phyloP scores from a whole-genome alignment of 1,140 invertebrate species.

The Pachypeltis micranthus region DNA sequence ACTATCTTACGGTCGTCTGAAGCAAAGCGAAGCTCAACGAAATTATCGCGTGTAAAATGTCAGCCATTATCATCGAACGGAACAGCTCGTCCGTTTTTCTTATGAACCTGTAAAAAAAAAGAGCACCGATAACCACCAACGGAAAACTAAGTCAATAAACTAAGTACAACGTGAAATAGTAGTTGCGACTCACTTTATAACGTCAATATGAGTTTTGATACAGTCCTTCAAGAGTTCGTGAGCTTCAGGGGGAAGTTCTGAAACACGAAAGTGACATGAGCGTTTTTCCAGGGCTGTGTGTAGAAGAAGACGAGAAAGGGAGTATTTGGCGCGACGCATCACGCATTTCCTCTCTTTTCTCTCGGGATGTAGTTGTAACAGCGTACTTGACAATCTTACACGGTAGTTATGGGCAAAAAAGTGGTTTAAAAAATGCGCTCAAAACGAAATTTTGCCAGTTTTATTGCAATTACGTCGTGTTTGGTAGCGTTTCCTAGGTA shows the following conservation, averaged over 20 bases:
- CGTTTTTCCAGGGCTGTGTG: background rate
- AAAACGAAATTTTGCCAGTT: too few relatives aligned
- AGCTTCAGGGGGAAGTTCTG: background rate
- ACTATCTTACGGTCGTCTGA: constrained; percentile 7
- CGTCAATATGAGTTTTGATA: constrained; percentile 1
- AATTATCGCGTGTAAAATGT: constrained; percentile 17
- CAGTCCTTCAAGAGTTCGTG: constrained; percentile 10
- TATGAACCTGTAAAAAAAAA: constrained; percentile 9
- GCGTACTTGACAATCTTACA: too few relatives aligned
- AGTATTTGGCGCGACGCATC: too few relatives aligned
- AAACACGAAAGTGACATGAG: background rate
- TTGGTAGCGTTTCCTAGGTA: too few relatives aligned
- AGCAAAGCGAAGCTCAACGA: constrained; percentile 16
- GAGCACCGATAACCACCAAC: too few relatives aligned
- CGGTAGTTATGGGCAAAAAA: too few relatives aligned
- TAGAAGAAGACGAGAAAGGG: too few relatives aligned
- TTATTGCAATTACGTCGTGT: too few relatives aligned
- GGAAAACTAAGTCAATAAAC: background rate
- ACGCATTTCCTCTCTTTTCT: too few relatives aligned
- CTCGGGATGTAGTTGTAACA: too few relatives aligned
- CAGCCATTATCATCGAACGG: constrained; percentile 9
- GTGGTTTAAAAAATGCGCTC: too few relatives aligned
- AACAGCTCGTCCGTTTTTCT: background rate
- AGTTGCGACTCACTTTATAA: background rate
- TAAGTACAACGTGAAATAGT: background rate